Percentiles rank a stretch among this genome's conserved stretches.
Evolutionary conservation across 2,113 vertebrate genomes (phyloP).

Genomic region (Sinocyclocheilus anshuiensis): DNA sequence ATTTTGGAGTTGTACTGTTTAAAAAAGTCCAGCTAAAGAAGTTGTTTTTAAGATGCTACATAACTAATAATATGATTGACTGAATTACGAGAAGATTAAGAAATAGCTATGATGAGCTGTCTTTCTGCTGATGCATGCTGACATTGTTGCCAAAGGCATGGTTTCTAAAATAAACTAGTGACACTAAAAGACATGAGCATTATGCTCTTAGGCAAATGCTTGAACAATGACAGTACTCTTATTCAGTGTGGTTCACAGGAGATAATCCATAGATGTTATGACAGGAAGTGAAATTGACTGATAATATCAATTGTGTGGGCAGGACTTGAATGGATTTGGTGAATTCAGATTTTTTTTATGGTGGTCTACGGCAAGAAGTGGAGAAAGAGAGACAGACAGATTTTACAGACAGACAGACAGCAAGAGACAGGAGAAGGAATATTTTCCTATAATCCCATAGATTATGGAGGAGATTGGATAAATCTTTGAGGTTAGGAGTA

Average conservation of each 20-base stretch:
- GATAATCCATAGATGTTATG: background rate
- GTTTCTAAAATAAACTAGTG: conserved; percentile 32
- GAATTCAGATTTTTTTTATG: background rate
- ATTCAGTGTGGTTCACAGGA: background rate
- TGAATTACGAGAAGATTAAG: background rate
- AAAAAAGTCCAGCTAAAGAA: background rate
- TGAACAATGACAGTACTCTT: background rate
- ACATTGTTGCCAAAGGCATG: conserved; percentile 24
- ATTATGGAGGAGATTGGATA: conserved; percentile 47
- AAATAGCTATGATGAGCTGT: background rate
- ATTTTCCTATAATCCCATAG: conserved; percentile 48
- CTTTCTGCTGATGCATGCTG: conserved; percentile 13
- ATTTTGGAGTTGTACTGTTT: background rate
- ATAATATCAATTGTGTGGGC: background rate
- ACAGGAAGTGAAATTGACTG: background rate
- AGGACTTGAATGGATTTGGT: background rate
- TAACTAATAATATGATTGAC: background rate
- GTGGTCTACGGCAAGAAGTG: background rate
- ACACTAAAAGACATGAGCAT: conserved; percentile 10
- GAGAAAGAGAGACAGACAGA: conserved; percentile 1
- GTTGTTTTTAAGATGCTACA: background rate
- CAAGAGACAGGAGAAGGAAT: conserved; percentile 28
- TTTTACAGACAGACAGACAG: background rate
- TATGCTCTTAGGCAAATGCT: conserved; percentile 8
- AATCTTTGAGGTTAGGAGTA: conserved; percentile 4